Percentiles rank a stretch among this genome's conserved stretches.
Evolutionary conservation across 2,797 vertebrate species (phyloP).

Genomic region (Cephalopachus bancanus): DNA sequence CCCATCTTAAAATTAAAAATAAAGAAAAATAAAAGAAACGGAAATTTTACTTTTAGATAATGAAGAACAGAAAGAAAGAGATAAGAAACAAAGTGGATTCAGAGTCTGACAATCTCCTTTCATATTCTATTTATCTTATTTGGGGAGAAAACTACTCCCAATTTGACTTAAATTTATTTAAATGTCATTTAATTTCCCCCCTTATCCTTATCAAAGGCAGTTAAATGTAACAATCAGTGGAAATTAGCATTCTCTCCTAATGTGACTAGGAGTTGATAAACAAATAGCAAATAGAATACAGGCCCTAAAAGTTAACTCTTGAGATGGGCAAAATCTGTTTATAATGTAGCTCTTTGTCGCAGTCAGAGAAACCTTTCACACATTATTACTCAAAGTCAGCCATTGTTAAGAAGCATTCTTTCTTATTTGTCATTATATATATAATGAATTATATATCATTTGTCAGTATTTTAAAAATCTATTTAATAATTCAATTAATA

Average conservation of each 20-base stretch:
- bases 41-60: neutral
- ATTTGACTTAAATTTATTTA: neutral
- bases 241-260: neutral
- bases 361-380: neutral
- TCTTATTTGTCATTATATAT: neutral
- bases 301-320: neutral
- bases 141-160: neutral
- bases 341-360: neutral
- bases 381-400: neutral
- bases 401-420: neutral
- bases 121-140: neutral
- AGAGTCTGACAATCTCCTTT: neutral
- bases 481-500: neutral
- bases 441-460: neutral
- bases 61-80: conserved; percentile 33
- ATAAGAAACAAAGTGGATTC: neutral
- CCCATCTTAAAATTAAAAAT: too few species aligned
- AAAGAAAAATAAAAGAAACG: neutral
- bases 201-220: neutral
- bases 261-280: neutral
- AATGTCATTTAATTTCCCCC: conserved; percentile 5
- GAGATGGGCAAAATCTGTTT: neutral
- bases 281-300: neutral
- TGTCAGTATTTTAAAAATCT: neutral
- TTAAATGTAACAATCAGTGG: neutral